These are phyloP conservation scores for Fulmarus glacialis DNA, from an alignment of 2,113 vertebrate species.

Conservation along the genomic window DNA sequence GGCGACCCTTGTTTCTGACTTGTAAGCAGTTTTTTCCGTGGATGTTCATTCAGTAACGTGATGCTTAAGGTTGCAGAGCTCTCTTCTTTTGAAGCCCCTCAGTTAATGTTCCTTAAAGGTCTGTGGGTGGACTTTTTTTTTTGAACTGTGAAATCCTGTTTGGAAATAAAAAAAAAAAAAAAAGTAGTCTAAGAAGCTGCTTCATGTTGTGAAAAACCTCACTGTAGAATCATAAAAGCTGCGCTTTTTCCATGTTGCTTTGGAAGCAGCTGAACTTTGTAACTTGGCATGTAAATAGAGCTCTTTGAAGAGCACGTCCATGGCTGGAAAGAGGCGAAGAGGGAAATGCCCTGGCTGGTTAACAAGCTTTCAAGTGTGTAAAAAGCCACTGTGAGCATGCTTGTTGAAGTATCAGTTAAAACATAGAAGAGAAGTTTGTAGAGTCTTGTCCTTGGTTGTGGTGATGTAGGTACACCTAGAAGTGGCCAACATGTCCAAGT, in stretches of 20 bases:
- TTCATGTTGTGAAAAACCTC: constrained; percentile 33
- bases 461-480: background rate
- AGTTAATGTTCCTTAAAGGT: background rate
- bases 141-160: background rate
- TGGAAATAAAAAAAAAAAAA: background rate
- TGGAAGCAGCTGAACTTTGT: constrained; percentile 60
- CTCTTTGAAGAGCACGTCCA: constrained; percentile 33
- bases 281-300: constrained; percentile 58
- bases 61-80: background rate
- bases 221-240: constrained; percentile 46
- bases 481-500: accelerated
- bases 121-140: background rate
- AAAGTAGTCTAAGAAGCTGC: background rate
- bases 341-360: background rate
- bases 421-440: background rate
- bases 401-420: background rate
- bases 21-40: background rate
- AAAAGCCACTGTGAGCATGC: background rate
- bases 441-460: background rate
- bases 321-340: background rate
- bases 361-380: background rate
- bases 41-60: background rate
- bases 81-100: background rate
- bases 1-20: background rate
- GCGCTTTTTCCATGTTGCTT: constrained; percentile 36